Evolutionary conservation across 1,140 invertebrate genomes (phyloP), one percentile per base, ranked within the genome.

Genomic region (Trichonephila inaurata): DNA sequence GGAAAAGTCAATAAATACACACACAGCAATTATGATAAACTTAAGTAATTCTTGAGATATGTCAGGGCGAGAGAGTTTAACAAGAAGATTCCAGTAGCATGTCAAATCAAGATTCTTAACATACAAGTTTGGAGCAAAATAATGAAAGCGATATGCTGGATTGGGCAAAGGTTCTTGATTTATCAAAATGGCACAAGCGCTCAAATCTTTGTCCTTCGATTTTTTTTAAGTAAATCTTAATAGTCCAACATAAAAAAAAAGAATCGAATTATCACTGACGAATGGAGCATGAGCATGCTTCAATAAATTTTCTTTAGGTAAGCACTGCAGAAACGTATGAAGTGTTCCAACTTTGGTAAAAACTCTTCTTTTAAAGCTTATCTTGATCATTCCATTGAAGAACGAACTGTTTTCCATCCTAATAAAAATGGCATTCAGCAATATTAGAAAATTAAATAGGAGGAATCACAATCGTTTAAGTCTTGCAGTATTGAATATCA

Each of bases 1-100:
- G 18, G 24, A 77, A 77, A 64, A 64, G 51, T 64, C 28, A 77
- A 77, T 77, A 77, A 77, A 77, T 77, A 77, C 51, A 51, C 51
- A 77, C 51, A 51, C 51, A 51, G 51, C 51, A 51, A 51, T 24
- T 77, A 69, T 69, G 24, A 69, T 69, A 77, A 28, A 33, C 33
- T 72, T 77, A 77, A 77, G 72, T 77, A 77, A 77, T 33, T 77
- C 72, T 40, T 77, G 72, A 77, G 72, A 33, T 40, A 40, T 14
- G 18, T 6, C 28, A 33, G 14, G 18, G 28, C 72, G 28, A 77
- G 33, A 33, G 72, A 24, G 6, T 77, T 77, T 2, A 77, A 28
- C 72, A 77, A 12, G 24, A 33, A 77, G 12, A 77, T 28, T 77
- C 72, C 18, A 77, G 28, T 33, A 33, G 72, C 33, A 40, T 33